phyloP scores from a whole-genome alignment of 2,797 vertebrate genomes.

The Labroides dimidiatus region DNA sequence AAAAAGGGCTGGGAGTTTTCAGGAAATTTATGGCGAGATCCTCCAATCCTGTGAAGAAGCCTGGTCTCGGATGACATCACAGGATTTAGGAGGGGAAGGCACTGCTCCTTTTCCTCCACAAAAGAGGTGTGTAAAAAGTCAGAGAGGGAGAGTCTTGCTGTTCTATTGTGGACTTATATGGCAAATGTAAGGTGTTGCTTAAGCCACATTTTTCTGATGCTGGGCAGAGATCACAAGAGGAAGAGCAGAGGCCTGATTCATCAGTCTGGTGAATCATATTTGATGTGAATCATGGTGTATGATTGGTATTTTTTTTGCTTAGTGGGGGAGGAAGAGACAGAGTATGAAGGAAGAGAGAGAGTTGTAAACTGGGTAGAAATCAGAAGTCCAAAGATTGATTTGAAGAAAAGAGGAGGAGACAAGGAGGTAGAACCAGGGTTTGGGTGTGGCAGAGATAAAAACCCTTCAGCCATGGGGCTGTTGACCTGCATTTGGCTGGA shows the following conservation, averaged over 20 bases:
- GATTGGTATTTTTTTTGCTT: neutral
- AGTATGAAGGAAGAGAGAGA: neutral
- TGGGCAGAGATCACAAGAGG: constrained; percentile 7
- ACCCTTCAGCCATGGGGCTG: constrained; percentile 37
- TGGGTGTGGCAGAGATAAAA: constrained; percentile 39
- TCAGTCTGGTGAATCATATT: constrained; percentile 18
- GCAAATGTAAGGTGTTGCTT: constrained; percentile 64
- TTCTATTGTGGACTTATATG: constrained; percentile 75
- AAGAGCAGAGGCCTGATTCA: neutral
- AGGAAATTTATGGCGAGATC: constrained; percentile 81
- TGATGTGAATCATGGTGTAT: neutral
- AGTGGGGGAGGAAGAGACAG: neutral
- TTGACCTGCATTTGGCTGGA: constrained; percentile 62
- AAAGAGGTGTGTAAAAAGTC: constrained; percentile 58
- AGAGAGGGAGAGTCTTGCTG: constrained; percentile 13
- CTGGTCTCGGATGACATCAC: constrained; percentile 81
- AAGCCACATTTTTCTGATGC: constrained; percentile 40
- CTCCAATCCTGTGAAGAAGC: constrained; percentile 80
- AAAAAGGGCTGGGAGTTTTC: constrained; percentile 74
- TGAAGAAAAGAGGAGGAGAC: neutral
- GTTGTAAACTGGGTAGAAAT: constrained; percentile 17
- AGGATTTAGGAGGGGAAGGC: constrained; percentile 72
- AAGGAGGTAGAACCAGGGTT: neutral
- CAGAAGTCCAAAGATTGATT: constrained; percentile 25
- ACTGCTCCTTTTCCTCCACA: constrained; percentile 46